These are phyloP conservation scores for Blastobasis adustella DNA, from an alignment of 2,888 invertebrate genomes.

Conservation along the genomic window DNA sequence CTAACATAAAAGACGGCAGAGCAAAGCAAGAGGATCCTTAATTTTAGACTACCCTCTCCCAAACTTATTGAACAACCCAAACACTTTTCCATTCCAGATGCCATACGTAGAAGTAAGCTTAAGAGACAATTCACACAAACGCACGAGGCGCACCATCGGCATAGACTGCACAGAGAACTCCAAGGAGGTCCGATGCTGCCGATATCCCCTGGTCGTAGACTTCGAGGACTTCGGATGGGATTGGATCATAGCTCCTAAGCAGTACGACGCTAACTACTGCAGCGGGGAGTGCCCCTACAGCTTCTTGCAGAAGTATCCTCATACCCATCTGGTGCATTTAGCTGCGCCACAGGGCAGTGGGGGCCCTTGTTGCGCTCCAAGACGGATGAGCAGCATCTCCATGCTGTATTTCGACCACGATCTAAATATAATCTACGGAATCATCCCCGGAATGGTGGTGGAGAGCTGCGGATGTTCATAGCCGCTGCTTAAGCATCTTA, in stretches of 20 bases:
- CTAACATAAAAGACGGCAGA: too few species aligned
- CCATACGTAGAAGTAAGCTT: slow-evolving; percentile 71
- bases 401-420: slow-evolving; percentile 95
- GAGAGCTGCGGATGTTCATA: slow-evolving; percentile 94
- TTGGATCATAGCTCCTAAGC: slow-evolving; percentile 96
- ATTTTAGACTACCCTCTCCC: not conserved
- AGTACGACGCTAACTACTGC: slow-evolving; percentile 97
- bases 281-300: slow-evolving; percentile 94
- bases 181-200: slow-evolving; percentile 91
- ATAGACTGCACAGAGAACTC: slow-evolving; percentile 89
- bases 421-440: slow-evolving; percentile 89
- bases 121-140: slow-evolving; percentile 70
- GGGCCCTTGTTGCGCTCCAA: slow-evolving; percentile 94
- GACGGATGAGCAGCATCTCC: slow-evolving; percentile 89
- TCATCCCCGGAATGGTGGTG: slow-evolving; percentile 95
- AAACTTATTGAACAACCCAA: not conserved
- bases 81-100: slow-evolving; percentile 47
- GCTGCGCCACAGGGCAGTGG: slow-evolving; percentile 84
- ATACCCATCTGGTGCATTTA: slow-evolving; percentile 90
- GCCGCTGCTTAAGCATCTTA: slow-evolving; percentile 29
- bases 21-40: too few species aligned
- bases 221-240: slow-evolving; percentile 98
- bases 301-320: slow-evolving; percentile 89
- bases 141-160: slow-evolving; percentile 85
- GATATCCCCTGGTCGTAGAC: slow-evolving; percentile 94